A percentile compares a stretch with the other conserved stretches of the same genome.
phyloP scores from a whole-genome alignment of 2,797 vertebrate genomes.

The Emydoidea blandingii region DNA sequence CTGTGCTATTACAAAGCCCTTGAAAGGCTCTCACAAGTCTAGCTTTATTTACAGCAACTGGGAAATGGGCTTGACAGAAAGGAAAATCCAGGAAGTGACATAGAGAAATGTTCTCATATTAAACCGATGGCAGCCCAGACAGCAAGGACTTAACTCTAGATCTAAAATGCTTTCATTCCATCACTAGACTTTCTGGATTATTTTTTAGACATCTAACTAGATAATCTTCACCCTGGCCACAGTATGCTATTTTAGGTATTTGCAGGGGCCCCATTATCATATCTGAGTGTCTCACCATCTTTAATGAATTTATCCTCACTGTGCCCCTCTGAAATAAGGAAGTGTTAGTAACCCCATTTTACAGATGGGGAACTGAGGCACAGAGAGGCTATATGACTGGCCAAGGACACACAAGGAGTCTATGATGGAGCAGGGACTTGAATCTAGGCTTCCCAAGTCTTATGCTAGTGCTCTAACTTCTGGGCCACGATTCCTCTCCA shows the following conservation, averaged over 20 bases:
- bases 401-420: fast-evolving
- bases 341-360: background rate
- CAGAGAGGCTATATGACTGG: background rate
- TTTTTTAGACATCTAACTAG: background rate
- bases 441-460: background rate
- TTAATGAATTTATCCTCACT: background rate
- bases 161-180: constrained; percentile 1
- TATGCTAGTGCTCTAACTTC: background rate
- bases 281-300: background rate
- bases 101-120: constrained; percentile 25
- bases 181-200: background rate
- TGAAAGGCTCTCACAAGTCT: background rate
- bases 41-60: background rate
- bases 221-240: background rate
- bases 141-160: background rate
- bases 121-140: background rate
- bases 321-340: background rate
- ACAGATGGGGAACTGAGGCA: background rate
- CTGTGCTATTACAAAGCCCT: background rate
- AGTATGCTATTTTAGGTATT: background rate
- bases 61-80: background rate
- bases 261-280: fast-evolving
- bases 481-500: background rate
- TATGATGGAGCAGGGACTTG: background rate
- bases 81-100: constrained; percentile 17